phyloP scores from a whole-genome alignment of 2,113 vertebrate genomes.

The Macheiramphus alcinus region DNA sequence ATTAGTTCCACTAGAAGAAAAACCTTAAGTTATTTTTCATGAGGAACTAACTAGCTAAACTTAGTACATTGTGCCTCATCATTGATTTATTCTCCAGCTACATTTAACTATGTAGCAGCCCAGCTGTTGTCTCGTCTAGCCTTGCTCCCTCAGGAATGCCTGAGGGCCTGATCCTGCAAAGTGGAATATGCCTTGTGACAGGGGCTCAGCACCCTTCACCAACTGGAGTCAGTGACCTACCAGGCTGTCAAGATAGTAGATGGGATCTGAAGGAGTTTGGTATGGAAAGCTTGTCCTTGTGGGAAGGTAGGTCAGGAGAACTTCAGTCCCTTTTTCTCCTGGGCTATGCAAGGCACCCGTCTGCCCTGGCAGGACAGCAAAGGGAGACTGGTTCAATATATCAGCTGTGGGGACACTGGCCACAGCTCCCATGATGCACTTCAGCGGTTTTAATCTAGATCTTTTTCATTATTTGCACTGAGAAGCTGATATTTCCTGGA shows the following conservation, averaged over 20 bases:
- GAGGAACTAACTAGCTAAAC: not conserved
- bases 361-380: not conserved
- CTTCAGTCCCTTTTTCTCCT: not conserved
- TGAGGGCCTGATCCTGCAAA: not conserved
- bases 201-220: not conserved
- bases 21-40: not conserved
- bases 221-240: not conserved
- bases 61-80: not conserved
- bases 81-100: not conserved
- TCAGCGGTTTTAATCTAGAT: not conserved
- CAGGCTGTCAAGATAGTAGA: not conserved
- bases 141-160: not conserved
- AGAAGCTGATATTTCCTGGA: not conserved
- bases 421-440: not conserved
- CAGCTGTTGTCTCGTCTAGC: not conserved
- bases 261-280: not conserved
- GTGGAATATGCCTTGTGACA: not conserved
- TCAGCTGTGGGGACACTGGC: not conserved
- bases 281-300: not conserved
- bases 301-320: not conserved
- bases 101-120: not conserved
- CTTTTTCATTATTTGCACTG: not conserved
- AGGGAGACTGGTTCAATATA: not conserved
- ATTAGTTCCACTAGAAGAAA: not conserved
- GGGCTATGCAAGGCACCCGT: rapidly evolving